A percentile compares a stretch with the other conserved stretches of the same genome.
Conservation (phyloP, 2,113 vertebrate species). For the Aspiorhynchus laticeps region DNA sequence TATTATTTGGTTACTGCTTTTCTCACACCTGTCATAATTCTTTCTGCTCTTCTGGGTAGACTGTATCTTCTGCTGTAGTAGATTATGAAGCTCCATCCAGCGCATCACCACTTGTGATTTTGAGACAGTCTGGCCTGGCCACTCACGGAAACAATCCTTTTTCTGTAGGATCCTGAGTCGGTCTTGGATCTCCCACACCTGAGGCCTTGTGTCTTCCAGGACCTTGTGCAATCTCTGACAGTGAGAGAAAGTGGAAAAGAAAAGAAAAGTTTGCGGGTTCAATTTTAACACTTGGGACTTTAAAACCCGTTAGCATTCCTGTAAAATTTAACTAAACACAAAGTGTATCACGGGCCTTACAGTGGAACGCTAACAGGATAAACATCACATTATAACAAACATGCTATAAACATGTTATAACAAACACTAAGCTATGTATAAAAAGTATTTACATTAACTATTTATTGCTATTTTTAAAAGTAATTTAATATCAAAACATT, state of each 20-base stretch:
- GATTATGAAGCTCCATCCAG: slow-evolving; percentile 79
- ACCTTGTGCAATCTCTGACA: slow-evolving; percentile 79
- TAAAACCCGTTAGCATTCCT: too few relatives aligned
- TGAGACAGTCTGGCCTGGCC: slow-evolving; percentile 40
- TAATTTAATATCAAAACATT: neutral
- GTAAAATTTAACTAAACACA: too few relatives aligned
- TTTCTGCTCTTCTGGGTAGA: slow-evolving; percentile 75
- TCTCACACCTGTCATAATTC: slow-evolving; percentile 82
- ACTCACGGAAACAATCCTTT: slow-evolving; percentile 61
- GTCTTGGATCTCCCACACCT: slow-evolving; percentile 78
- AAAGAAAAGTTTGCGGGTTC: neutral
- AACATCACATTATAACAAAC: neutral
- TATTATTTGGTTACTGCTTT: neutral
- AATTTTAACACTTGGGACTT: neutral
- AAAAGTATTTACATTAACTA: too few relatives aligned
- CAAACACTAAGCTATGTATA: neutral
- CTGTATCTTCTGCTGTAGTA: slow-evolving; percentile 77
- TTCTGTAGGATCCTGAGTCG: slow-evolving; percentile 73
- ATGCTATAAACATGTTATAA: neutral
- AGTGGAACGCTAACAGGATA: too few relatives aligned
- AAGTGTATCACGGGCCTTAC: too few relatives aligned
- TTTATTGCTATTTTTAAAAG: neutral
- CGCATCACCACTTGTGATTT: slow-evolving; percentile 80
- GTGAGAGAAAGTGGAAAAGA: neutral
- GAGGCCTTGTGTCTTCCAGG: slow-evolving; percentile 77